Base-by-base conservation (phyloP, 2,888 invertebrate genomes). In the Blastobasis adustella region DNA sequence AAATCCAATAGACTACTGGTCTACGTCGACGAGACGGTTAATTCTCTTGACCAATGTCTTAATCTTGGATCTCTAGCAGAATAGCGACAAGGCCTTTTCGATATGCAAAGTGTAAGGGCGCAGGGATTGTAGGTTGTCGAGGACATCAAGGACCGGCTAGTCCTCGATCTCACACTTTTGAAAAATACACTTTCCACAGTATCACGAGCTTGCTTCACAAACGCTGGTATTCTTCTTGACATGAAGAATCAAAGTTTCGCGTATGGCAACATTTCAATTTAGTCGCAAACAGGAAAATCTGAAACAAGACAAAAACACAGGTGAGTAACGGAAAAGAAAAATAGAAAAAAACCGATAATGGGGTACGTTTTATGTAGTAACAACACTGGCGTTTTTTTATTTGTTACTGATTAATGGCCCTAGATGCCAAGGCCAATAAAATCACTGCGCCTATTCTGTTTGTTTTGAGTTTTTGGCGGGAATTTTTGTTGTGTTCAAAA, bases 1-100 rank as follows among this genome's bases (percentile, higher is more conserved):
- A 58, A 73, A 75, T 77, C 79, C 79, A 73, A 73, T 60, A 36
- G 47, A 43, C 49, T 62, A 66, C 60, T 65, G 71, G 62, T 78
- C 76, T 87, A 85, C 69, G 85, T 78, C 46, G 81, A 78, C 46
- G 81, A 78, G 67, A 75, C 69, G 53, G 66, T 73, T 69, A 76
- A 69, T 75, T 88, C 87, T 85, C 83, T 74, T 43, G 87, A 86
- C 78, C 79, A 90, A 56, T 90, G 76, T 89, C 90, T 91, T 90
- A 90, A 90, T 68, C 90, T 89, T 58, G 91, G 91, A 69, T 91
- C 91, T 82, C 90, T 89, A 59, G 89, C 89, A 47, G 89, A 89
- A 69, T 89, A 89, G 59, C 86, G 81, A 78, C 83, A 86, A 59
- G 83, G 85, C 65, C 77, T 83, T 73, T 82, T 85, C 55, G 85